Percentiles rank a stretch among this genome's conserved stretches.
Evolutionary conservation across 1,140 invertebrate genomes (phyloP).

Genomic region (Aradophagus sp.): DNA sequence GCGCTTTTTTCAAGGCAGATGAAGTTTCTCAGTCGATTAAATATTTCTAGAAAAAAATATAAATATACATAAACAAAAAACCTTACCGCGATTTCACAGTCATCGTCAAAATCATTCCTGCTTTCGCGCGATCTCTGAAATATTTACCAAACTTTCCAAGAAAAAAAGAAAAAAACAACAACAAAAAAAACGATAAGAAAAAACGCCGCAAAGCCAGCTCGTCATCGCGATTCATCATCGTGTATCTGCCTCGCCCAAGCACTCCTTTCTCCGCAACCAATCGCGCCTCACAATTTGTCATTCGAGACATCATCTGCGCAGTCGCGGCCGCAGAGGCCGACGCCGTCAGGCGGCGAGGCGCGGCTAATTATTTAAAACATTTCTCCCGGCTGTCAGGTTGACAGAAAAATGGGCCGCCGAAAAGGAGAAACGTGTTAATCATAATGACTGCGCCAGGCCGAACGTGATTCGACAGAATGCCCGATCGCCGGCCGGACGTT

Average conservation of each 20-base stretch:
- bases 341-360: constrained; percentile 3
- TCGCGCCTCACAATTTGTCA: constrained; percentile 32
- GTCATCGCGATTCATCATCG: constrained; percentile 14
- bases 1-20: no score
- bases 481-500: constrained; percentile 1
- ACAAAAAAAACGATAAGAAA: no score
- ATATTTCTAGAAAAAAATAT: no score
- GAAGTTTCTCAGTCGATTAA: no score
- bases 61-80: no score
- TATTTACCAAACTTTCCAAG: no score
- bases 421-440: constrained; percentile 37
- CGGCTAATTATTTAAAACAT: constrained; percentile 31
- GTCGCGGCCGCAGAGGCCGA: neutral
- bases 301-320: neutral
- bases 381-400: constrained; percentile 16
- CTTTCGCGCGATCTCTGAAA: no score
- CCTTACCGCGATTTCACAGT: no score
- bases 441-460: constrained; percentile 26
- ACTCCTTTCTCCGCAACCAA: constrained; percentile 17
- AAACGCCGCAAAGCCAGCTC: neutral
- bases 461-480: constrained; percentile 36
- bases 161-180: no score
- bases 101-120: no score
- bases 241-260: neutral
- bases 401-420: constrained; percentile 18